phyloP scores from a whole-genome alignment of 2,113 vertebrate species.

The Telmatochromis sp. region DNA sequence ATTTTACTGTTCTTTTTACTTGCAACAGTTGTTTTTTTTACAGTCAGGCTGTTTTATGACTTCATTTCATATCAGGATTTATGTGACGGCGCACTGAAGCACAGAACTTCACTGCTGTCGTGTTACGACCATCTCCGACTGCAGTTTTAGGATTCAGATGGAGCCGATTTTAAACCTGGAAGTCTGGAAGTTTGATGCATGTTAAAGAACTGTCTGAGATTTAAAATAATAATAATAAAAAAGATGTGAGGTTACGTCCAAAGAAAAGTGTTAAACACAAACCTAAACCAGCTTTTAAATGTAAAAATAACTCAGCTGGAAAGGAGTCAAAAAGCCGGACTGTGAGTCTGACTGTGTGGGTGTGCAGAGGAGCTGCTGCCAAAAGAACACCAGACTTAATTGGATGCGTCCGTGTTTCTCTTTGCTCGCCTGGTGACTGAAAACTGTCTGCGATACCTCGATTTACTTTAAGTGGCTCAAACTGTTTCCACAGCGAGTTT shows the following conservation, averaged over 20 bases:
- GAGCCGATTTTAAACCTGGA: neutral
- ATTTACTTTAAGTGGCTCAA: neutral
- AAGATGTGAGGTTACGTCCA: neutral
- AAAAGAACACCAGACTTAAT: neutral
- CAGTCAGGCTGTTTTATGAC: neutral
- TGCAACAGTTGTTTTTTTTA: neutral
- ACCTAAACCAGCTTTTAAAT: rapidly evolving
- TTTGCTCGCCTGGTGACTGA: neutral
- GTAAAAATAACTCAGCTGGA: neutral
- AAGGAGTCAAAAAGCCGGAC: rapidly evolving
- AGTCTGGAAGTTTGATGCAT: neutral
- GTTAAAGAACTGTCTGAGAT: neutral
- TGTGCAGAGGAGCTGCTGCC: neutral
- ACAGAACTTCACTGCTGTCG: neutral
- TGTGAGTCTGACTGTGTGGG: neutral
- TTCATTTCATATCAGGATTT: rapidly evolving
- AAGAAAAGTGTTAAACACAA: neutral
- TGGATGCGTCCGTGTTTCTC: neutral
- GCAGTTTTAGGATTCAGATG: neutral
- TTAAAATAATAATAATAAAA: neutral
- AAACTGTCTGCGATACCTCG: rapidly evolving
- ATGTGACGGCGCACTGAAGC: neutral
- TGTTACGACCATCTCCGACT: neutral
- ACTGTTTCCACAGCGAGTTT: neutral
- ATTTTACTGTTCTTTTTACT: neutral